Evolutionary conservation across 2,797 vertebrate species (phyloP), one percentile per base, ranked within the genome.

Genomic region (Leucoraja ocellata): DNA sequence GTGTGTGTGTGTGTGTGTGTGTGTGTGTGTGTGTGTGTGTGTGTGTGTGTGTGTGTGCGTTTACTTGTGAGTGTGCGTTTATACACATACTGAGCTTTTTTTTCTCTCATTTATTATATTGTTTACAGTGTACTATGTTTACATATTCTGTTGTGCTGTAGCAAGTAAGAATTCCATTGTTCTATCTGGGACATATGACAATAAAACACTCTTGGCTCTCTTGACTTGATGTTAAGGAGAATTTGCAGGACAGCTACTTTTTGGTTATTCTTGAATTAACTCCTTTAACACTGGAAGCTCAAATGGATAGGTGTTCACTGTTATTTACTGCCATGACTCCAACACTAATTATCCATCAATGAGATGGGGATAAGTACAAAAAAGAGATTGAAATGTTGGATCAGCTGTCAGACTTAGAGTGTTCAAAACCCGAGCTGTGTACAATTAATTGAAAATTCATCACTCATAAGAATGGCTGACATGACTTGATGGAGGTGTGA

Each of bases 391-490:
- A 88, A 88, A 68, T 23, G 32, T 68, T 68, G 63, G 61, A 68
- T 21, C 61, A 88, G n/a, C 28, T 88, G 84, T 88, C 84, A 68
- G 84, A 88, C 36, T 68, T 88, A 63, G 28, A 68, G n/a, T 65
- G 63, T 36, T 5, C 61, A 36, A 68, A 88, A 36, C 84, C 68
- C 84, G 21, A 39, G 63, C n/a, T 88, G 84, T 36, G 14, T 10
- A 18, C 65, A 21, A n/a, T 68, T 88, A 88, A 88, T 88, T 88
- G 84, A 88, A 88, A 88, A 88, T n/a, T 68, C n/a, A 68, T 88
- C 84, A 88, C n/a, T 88, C 61, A 68, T 68, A 88, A 88, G 84
- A 36, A 68, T 65, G 18, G 8, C 32, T 88, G 84, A 32, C 61
- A 36, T 88, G 61, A 36, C 36, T 18, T 88, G 63, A 88, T 68